phyloP scores from a whole-genome alignment of 64 coral and sea anemone species.

The Trachythela sp. region DNA sequence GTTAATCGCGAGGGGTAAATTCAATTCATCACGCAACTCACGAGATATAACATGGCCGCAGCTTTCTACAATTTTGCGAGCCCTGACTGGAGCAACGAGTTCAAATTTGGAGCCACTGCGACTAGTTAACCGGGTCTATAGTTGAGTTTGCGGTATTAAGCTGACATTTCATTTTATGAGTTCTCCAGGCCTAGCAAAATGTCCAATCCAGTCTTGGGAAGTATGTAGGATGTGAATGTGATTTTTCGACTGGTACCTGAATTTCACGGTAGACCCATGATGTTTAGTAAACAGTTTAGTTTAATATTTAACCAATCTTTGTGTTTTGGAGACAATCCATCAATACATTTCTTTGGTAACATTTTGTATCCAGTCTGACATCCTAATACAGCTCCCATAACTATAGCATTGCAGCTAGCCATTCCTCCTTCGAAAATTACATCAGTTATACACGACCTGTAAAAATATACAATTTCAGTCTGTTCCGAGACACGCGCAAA shows the following conservation, averaged over 20 bases:
- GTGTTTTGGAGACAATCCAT: constrained; percentile 68
- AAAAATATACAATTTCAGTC: not conserved
- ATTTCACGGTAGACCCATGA: constrained; percentile 77
- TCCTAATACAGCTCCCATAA: constrained; percentile 76
- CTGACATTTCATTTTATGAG: too few relatives aligned
- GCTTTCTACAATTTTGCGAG: too few relatives aligned
- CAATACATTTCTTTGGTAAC: constrained; percentile 73
- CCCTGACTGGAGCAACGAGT: too few relatives aligned
- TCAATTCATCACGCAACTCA: too few relatives aligned
- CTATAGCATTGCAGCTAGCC: constrained; percentile 73
- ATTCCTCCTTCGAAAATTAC: constrained; percentile 85
- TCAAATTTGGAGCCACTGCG: too few relatives aligned
- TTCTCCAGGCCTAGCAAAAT: too few relatives aligned
- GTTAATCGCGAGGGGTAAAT: too few relatives aligned
- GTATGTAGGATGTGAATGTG: too few relatives aligned
- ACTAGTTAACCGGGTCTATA: too few relatives aligned
- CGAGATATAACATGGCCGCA: too few relatives aligned
- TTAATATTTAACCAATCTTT: constrained; percentile 74
- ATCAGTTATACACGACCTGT: constrained; percentile 71
- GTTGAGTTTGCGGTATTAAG: too few relatives aligned
- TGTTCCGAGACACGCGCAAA: not conserved
- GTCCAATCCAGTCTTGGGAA: too few relatives aligned
- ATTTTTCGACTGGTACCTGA: not conserved
- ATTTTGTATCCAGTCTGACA: constrained; percentile 83
- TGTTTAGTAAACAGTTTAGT: constrained; percentile 71